phyloP scores from a whole-genome alignment of 2,888 invertebrate genomes.

The Gymnosoma rotundatum region DNA sequence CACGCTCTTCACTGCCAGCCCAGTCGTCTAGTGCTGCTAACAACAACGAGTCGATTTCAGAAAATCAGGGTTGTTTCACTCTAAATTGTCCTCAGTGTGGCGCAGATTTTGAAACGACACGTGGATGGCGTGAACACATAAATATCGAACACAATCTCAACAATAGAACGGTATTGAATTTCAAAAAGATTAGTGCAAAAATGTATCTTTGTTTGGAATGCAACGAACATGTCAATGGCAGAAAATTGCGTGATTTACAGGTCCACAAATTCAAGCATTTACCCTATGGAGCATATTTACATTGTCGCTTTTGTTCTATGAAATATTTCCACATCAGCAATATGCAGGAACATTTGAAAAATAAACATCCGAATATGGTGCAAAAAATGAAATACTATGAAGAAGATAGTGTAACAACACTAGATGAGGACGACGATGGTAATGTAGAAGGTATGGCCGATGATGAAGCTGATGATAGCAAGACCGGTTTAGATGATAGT shows the following conservation, averaged over 20 bases:
- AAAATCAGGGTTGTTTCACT: slow-evolving; percentile 66
- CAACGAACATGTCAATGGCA: slow-evolving; percentile 76
- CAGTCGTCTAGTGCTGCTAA: slow-evolving; percentile 19
- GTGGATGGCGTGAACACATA: slow-evolving; percentile 77
- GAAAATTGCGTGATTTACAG: slow-evolving; percentile 75
- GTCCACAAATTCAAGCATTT: slow-evolving; percentile 77
- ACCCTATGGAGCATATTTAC: slow-evolving; percentile 76
- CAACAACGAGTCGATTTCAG: slow-evolving; percentile 39
- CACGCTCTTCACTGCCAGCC: slow-evolving; percentile 64
- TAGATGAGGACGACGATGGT: slow-evolving; percentile 58
- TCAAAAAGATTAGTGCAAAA: slow-evolving; percentile 73
- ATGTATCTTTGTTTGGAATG: slow-evolving; percentile 76
- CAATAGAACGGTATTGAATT: slow-evolving; percentile 74
- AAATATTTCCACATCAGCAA: slow-evolving; percentile 74
- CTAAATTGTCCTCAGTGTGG: slow-evolving; percentile 78
- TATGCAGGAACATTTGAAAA: slow-evolving; percentile 76
- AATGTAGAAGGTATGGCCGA: slow-evolving; percentile 30
- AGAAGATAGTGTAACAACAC: slow-evolving; percentile 34
- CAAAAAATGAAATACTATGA: slow-evolving; percentile 66
- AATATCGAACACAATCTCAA: slow-evolving; percentile 75
- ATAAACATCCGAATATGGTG: slow-evolving; percentile 73
- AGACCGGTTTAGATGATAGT: slow-evolving; percentile 42
- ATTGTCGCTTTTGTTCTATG: slow-evolving; percentile 75
- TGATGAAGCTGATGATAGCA: slow-evolving; percentile 40
- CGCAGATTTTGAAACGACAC: slow-evolving; percentile 74